Evolutionary conservation across 2,797 vertebrate species (phyloP), one percentile per base, ranked within the genome.

Genomic region (Sebastes itinus): DNA sequence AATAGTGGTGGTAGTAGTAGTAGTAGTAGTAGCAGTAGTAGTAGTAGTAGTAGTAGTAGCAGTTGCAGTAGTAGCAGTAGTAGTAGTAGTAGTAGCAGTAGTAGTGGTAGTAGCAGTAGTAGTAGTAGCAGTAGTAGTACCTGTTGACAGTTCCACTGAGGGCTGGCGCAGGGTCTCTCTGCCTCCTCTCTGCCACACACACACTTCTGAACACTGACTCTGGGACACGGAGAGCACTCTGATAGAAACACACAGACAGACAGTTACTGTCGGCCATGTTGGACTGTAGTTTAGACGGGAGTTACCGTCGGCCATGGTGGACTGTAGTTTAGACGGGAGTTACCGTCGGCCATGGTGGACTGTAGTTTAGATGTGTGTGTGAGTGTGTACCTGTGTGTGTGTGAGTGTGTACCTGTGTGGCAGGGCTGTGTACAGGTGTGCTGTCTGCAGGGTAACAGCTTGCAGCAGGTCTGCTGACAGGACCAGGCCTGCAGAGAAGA

Each of bases 191-290:
- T 94, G 4, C 97, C 97, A 91, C 98, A 99, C 49, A 97, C 89
- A 92, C 98, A 99, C 23, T 65, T 91, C 3, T 99, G 98, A 23
- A 95, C 91, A 73, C 98, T 99, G 83, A 98, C 96, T 80, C 96
- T 95, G 10, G 97, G 98, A 81, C 98, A 99, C 0, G 97, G 95
- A 11, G 92, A 89, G 62, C 98, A 99, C 62, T 94, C 90, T 92
- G 55, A 62, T 23, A 42, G 32, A 42, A 16, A 72, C 69, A 72
- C 12, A 56, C 55, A 56, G 13, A 56, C 55, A 14, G 10, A 22
- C 9, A 33, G 32, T 33, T 10, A 33, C 32, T 0, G 32, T 33
- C 32, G 32, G 32, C 32, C 32, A 32, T 32, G 32, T 3, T 32
- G 32, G 32, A 32, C 32, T 32, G 32, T 32, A 32, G 30, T 32